Evolutionary conservation across 2,797 vertebrate species (phyloP).

Genomic region (Melanotaenia pygmaea): DNA sequence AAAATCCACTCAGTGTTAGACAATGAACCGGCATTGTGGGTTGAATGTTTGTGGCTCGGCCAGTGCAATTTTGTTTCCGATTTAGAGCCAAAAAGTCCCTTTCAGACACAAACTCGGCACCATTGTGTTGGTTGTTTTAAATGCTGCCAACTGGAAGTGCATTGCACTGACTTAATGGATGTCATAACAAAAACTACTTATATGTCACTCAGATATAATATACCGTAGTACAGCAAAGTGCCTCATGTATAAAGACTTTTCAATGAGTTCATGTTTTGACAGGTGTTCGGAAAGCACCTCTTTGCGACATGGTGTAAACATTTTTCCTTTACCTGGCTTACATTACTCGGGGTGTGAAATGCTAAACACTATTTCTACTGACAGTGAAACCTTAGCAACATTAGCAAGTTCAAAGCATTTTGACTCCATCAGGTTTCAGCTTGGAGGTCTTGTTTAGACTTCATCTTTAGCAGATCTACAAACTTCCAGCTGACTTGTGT

Average conservation of each 20-base stretch:
- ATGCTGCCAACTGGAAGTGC: conserved; percentile 47
- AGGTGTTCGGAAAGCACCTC: conserved; percentile 30
- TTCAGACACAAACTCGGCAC: conserved; percentile 50
- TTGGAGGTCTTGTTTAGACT: conserved; percentile 16
- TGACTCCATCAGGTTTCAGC: conserved; percentile 27
- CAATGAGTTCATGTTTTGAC: conserved; percentile 44
- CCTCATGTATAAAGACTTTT: conserved; percentile 32
- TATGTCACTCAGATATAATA: conserved; percentile 57
- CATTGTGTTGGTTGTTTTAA: conserved; percentile 57
- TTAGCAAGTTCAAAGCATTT: conserved; percentile 30
- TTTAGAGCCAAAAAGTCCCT: conserved; percentile 60
- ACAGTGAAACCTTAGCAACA: conserved; percentile 46
- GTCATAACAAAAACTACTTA: conserved; percentile 53
- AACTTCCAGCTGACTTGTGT: conserved; percentile 24
- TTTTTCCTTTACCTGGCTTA: conserved; percentile 33
- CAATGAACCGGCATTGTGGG: conserved; percentile 62
- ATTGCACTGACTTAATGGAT: conserved; percentile 51
- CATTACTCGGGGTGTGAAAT: conserved; percentile 33
- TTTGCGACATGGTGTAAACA: conserved; percentile 23
- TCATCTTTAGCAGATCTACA: not conserved
- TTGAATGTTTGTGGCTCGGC: conserved; percentile 52
- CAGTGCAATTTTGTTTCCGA: conserved; percentile 41
- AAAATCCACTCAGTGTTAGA: conserved; percentile 63
- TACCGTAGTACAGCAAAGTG: conserved; percentile 48
- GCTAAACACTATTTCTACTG: conserved; percentile 13